Evolutionary conservation across 2,888 invertebrate genomes (phyloP).

Genomic region (Rhingia rostrata): DNA sequence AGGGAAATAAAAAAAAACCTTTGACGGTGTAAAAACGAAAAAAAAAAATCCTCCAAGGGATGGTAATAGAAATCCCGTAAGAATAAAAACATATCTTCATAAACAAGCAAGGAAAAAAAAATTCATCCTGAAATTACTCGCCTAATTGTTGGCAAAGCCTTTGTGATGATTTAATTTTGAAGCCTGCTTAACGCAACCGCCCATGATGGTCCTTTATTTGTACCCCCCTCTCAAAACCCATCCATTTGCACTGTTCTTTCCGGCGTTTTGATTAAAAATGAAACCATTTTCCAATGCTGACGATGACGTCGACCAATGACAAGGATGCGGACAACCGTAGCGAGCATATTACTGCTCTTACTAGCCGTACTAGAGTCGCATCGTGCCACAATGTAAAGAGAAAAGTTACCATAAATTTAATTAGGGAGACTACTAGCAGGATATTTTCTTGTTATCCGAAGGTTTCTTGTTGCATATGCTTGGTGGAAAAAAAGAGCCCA

Average conservation of each 20-base stretch:
- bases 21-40: neutral
- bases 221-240: neutral
- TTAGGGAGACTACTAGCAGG: conserved; percentile 41
- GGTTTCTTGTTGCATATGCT: conserved; percentile 12
- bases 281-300: conserved; percentile 28
- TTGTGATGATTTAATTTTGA: conserved; percentile 51
- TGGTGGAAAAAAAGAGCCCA: neutral
- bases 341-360: conserved; percentile 36
- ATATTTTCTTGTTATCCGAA: conserved; percentile 1
- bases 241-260: conserved; percentile 11
- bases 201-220: conserved; percentile 28
- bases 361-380: neutral
- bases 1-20: conserved; percentile 17
- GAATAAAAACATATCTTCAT: too few species aligned
- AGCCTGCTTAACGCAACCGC: conserved; percentile 54
- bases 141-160: conserved; percentile 48
- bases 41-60: neutral
- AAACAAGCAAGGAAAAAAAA: conserved; percentile 2
- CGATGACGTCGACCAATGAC: conserved; percentile 7
- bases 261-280: conserved; percentile 39
- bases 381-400: conserved; percentile 11
- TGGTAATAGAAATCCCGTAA: neutral
- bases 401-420: conserved; percentile 40
- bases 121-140: conserved; percentile 32
- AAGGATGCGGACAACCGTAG: conserved; percentile 18